Conservation (phyloP, 2,888 invertebrate species). For the Patella caerulea region DNA sequence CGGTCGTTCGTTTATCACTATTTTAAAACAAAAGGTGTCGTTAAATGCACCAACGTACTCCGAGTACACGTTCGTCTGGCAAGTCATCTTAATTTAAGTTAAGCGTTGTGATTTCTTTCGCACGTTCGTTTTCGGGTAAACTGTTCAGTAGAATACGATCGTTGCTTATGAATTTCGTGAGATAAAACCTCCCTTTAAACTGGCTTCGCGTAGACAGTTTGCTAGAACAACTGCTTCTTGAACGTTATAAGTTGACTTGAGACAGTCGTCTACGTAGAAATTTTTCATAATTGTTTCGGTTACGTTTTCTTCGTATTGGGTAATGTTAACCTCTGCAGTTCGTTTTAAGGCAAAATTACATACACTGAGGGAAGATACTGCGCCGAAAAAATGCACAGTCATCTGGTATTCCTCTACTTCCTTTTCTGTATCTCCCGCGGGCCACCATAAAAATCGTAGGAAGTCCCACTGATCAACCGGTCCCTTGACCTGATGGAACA, state of each 20-base stretch:
- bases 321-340: too few relatives aligned
- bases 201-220: not conserved
- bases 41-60: not conserved
- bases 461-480: conserved; percentile 8
- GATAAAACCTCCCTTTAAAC: not conserved
- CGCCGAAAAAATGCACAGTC: too few relatives aligned
- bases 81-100: conserved; percentile 5
- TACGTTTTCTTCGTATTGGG: not conserved
- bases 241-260: conserved; percentile 4
- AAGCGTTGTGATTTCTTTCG: not conserved
- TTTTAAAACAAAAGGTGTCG: not conserved
- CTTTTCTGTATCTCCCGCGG: not conserved
- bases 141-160: not conserved
- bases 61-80: conserved; percentile 11
- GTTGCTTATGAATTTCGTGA: not conserved
- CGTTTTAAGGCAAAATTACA: too few relatives aligned
- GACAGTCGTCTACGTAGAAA: conserved; percentile 14
- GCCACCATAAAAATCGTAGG: not conserved
- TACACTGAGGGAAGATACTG: too few relatives aligned
- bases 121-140: not conserved
- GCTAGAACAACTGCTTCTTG: not conserved
- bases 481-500: conserved; percentile 24
- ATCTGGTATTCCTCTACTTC: not conserved
- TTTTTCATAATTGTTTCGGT: conserved; percentile 4
- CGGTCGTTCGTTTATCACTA: not conserved